Percentiles rank a stretch among this genome's conserved stretches.
phyloP scores from a whole-genome alignment of 2,797 vertebrate genomes.

The Platalea minor region DNA sequence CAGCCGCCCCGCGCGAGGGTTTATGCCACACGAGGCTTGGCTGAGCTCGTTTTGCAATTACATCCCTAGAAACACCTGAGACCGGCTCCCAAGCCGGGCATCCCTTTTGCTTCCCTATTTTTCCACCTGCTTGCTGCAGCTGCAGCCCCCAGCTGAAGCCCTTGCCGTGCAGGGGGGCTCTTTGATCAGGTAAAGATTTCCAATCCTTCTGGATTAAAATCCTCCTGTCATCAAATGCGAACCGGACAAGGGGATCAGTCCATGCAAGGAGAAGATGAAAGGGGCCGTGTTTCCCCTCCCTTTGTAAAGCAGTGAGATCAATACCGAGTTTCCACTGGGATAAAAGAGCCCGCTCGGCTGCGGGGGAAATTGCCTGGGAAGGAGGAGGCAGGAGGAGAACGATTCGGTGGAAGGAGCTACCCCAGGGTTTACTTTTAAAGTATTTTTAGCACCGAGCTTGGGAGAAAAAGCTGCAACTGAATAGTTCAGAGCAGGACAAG shows the following conservation, averaged over 20 bases:
- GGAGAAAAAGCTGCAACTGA: not conserved
- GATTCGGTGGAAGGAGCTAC: not conserved
- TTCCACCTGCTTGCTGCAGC: not conserved
- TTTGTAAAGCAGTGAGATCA: not conserved
- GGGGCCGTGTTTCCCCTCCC: not conserved
- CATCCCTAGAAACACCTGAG: not conserved
- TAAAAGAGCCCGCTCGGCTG: not conserved
- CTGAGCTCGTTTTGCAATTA: not conserved
- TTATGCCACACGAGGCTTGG: accelerated
- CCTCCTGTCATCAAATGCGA: not conserved
- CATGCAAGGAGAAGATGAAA: constrained; percentile 1
- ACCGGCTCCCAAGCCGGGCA: accelerated
- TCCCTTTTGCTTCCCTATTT: not conserved
- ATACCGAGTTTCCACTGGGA: not conserved
- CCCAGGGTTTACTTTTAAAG: not conserved
- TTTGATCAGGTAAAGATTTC: constrained; percentile 10
- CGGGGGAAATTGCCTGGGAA: not conserved
- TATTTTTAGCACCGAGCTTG: constrained; percentile 35
- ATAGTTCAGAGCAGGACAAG: not conserved
- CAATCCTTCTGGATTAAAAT: not conserved
- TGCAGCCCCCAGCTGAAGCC: not conserved
- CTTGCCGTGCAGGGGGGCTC: accelerated
- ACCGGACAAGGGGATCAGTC: not conserved
- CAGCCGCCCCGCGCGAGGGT: accelerated
- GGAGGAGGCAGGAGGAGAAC: not conserved